Percentiles rank a stretch among this genome's conserved stretches.
Evolutionary conservation across 2,888 invertebrate genomes (phyloP).

Genomic region (Ichneumoninae sp.): DNA sequence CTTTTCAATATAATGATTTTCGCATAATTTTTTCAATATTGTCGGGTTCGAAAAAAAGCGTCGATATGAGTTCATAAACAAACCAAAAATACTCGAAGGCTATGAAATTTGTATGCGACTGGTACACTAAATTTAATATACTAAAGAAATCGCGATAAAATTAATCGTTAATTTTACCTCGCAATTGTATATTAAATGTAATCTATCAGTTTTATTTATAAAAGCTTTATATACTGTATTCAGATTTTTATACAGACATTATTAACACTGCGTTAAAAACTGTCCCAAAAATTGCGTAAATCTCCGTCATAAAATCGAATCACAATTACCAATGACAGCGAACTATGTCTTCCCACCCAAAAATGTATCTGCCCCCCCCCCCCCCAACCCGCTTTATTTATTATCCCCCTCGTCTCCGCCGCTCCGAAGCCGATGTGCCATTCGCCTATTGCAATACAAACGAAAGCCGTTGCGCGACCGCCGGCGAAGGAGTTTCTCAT

Average conservation of each 20-base stretch:
- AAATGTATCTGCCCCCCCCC: background rate
- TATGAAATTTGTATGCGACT: background rate
- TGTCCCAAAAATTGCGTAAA: background rate
- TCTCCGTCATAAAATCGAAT: background rate
- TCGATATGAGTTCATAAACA: background rate
- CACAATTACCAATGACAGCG: background rate
- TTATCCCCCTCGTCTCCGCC: slow-evolving; percentile 6
- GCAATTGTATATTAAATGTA: background rate
- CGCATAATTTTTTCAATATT: background rate
- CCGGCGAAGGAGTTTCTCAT: slow-evolving; percentile 79
- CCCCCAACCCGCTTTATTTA: slow-evolving; percentile 13
- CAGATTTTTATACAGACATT: background rate
- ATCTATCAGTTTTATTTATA: too few species aligned
- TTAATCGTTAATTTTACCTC: background rate
- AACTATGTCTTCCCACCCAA: background rate
- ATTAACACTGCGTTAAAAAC: background rate
- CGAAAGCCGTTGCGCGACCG: slow-evolving; percentile 79
- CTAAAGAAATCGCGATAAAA: background rate
- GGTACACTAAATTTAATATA: too few species aligned
- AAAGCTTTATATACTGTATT: too few species aligned
- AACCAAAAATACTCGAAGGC: background rate
- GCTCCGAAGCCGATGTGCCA: slow-evolving; percentile 7
- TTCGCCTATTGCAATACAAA: slow-evolving; percentile 74
- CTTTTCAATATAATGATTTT: background rate
- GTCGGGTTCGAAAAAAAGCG: background rate